phyloP scores from a whole-genome alignment of 1,140 invertebrate species.

The Lepidotrigona ventralis region DNA sequence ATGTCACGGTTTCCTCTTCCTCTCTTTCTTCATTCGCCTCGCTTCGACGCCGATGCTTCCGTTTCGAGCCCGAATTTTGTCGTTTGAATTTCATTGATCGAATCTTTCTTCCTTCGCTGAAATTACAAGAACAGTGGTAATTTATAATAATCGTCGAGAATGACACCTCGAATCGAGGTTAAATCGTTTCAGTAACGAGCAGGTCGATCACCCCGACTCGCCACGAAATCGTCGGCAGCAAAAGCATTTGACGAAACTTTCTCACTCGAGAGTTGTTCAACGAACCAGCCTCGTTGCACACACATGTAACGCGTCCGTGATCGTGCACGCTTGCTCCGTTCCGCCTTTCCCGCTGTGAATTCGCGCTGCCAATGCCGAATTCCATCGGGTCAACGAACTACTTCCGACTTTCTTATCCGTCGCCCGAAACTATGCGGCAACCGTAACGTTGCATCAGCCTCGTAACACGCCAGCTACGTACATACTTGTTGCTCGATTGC shows the following conservation, averaged over 20 bases:
- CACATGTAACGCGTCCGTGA: not conserved
- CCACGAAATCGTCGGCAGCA: constrained; percentile 31
- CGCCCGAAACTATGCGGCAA: constrained; percentile 3
- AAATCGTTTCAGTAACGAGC: constrained; percentile 18
- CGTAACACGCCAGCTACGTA: not conserved
- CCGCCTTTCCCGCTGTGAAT: constrained; percentile 55
- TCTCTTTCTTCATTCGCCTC: not conserved
- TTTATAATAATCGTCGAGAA: too few relatives aligned
- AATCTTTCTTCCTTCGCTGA: not conserved
- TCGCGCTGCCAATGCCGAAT: constrained; percentile 68
- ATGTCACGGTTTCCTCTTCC: constrained; percentile 42
- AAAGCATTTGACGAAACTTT: constrained; percentile 49
- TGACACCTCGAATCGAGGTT: constrained; percentile 38
- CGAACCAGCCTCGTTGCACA: constrained; percentile 46
- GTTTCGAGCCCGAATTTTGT: too few relatives aligned
- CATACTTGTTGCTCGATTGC: not conserved
- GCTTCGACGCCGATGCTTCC: not conserved
- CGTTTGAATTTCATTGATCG: too few relatives aligned
- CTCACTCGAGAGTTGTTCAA: constrained; percentile 49
- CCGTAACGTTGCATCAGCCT: constrained; percentile 52
- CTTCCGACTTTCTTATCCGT: constrained; percentile 59
- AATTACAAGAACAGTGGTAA: too few relatives aligned
- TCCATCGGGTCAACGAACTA: constrained; percentile 61
- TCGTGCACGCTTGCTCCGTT: constrained; percentile 30
- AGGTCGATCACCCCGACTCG: constrained; percentile 33